Percentiles rank a stretch among this genome's conserved stretches.
Evolutionary conservation across 1,140 invertebrate species (phyloP).

Genomic region (Lordiphosa clarofinis): DNA sequence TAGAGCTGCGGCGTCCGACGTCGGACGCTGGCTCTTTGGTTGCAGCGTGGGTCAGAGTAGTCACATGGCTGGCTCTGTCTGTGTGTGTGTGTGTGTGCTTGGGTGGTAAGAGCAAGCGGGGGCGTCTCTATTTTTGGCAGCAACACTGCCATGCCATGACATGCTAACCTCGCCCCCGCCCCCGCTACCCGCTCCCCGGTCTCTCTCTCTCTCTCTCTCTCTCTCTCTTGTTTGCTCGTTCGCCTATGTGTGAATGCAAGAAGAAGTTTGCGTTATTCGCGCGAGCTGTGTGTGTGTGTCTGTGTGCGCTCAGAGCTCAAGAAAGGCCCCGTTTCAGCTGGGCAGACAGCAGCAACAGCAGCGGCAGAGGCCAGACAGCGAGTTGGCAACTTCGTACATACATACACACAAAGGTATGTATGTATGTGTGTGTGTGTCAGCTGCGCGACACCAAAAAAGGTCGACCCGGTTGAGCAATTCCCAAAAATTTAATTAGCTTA

Average conservation of each 20-base stretch:
- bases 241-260: slow-evolving; percentile 44
- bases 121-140: slow-evolving; percentile 73
- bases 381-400: slow-evolving; percentile 31
- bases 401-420: slow-evolving; percentile 3
- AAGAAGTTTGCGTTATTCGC: slow-evolving; percentile 73
- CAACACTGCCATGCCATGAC: slow-evolving; percentile 13
- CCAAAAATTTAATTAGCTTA: slow-evolving; percentile 48
- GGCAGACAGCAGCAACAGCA: slow-evolving; percentile 37
- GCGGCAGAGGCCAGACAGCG: slow-evolving; percentile 26
- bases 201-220: too few species aligned
- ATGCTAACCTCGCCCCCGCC: slow-evolving; percentile 12
- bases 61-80: slow-evolving; percentile 15
- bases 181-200: slow-evolving; percentile 9
- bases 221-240: slow-evolving; percentile 1
- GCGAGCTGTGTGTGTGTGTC: slow-evolving; percentile 21
- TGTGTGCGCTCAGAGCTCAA: slow-evolving; percentile 37
- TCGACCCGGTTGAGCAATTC: slow-evolving; percentile 64
- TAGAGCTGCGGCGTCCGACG: slow-evolving; percentile 1
- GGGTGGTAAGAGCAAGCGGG: slow-evolving; percentile 39
- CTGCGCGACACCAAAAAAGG: slow-evolving; percentile 57
- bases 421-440: slow-evolving; percentile 32
- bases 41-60: slow-evolving; percentile 55
- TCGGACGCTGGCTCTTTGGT: slow-evolving; percentile 17
- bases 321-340: slow-evolving; percentile 65
- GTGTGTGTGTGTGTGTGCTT: slow-evolving; percentile 25